Evolutionary conservation across 1,140 invertebrate genomes (phyloP).

Genomic region (Drosophila truncata): DNA sequence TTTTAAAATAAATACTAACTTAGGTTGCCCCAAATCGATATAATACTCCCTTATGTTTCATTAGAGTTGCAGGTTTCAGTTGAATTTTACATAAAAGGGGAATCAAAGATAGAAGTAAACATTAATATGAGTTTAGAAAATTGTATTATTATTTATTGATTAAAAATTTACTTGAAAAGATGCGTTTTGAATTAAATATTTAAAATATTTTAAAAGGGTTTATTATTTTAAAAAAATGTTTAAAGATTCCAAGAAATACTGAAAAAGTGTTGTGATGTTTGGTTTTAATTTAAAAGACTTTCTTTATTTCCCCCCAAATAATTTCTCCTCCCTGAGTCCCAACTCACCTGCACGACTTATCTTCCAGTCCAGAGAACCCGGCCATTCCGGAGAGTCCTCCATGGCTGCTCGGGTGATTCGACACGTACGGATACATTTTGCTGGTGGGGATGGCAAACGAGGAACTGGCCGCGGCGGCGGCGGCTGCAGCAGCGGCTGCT

Average conservation of each 20-base stretch:
- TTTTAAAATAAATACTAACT: constrained; percentile 14
- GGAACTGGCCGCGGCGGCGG: constrained; percentile 88
- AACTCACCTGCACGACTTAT: constrained; percentile 85
- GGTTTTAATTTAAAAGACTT: too few species aligned
- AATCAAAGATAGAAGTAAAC: neutral
- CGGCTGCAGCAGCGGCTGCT: constrained; percentile 88
- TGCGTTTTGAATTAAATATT: too few species aligned
- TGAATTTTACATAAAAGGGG: constrained; percentile 14
- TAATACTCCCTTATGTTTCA: constrained; percentile 17
- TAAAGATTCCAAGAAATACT: too few species aligned
- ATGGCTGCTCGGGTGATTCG: constrained; percentile 87
- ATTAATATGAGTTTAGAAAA: constrained; percentile 4
- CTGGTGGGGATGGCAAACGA: constrained; percentile 85
- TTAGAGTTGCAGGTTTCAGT: constrained; percentile 12
- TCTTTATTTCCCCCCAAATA: neutral
- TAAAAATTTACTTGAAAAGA: too few species aligned
- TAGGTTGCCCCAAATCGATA: constrained; percentile 9
- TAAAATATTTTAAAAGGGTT: too few species aligned
- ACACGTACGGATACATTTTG: constrained; percentile 90
- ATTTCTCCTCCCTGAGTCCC: neutral
- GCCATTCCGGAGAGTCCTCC: constrained; percentile 86
- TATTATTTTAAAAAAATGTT: too few species aligned
- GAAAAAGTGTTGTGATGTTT: too few species aligned
- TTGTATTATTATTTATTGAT: too few species aligned
- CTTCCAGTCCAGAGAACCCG: constrained; percentile 83